Conservation (phyloP, 2,888 invertebrate species). For the Holacanthella duospinosa region DNA sequence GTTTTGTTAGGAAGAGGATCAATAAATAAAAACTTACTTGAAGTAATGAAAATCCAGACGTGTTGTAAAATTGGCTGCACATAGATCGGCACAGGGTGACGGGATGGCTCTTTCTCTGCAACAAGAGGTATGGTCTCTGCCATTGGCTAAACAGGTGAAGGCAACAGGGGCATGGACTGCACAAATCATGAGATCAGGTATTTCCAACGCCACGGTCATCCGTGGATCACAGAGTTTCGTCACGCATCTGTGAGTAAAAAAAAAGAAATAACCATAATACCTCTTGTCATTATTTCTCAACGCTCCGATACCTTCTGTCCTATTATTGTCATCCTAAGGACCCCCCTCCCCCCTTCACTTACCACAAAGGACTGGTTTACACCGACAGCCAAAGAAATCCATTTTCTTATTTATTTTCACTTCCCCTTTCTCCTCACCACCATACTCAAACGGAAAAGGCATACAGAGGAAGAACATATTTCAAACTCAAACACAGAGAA, state of each 20-base stretch:
- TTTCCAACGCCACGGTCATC: constrained; percentile 48
- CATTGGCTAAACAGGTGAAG: constrained; percentile 67
- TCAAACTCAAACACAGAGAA: neutral
- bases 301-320: neutral
- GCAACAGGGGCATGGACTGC: constrained; percentile 76
- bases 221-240: constrained; percentile 70
- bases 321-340: neutral
- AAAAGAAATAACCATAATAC: constrained; percentile 6
- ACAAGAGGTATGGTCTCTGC: constrained; percentile 70
- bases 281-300: neutral
- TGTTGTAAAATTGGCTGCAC: constrained; percentile 62
- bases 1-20: no score
- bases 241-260: constrained; percentile 48
- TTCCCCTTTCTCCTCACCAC: neutral
- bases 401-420: constrained; percentile 10
- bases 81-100: constrained; percentile 60
- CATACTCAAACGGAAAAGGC: neutral
- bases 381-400: neutral
- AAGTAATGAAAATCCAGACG: constrained; percentile 69
- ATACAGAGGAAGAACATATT: neutral
- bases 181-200: constrained; percentile 77
- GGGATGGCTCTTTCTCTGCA: constrained; percentile 65
- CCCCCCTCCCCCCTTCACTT: neutral
- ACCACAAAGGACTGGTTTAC: neutral
- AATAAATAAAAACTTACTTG: constrained; percentile 58